These are phyloP conservation scores for Stomorhina lunata DNA, from an alignment of 2,888 invertebrate genomes.

Conservation along the genomic window DNA sequence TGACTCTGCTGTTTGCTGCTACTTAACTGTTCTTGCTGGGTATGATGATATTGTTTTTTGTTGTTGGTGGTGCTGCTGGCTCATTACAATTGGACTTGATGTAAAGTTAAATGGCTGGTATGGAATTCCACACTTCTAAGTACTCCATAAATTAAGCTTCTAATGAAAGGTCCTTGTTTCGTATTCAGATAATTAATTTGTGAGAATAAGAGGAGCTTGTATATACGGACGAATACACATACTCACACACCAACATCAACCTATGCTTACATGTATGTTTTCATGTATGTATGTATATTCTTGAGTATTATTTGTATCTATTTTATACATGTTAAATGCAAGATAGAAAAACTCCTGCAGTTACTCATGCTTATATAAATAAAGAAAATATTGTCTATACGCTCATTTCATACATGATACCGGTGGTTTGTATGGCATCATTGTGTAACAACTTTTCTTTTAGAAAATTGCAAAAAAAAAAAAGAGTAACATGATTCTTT, in stretches of 20 bases:
- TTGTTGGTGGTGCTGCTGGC: background rate
- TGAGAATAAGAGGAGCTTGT: constrained; percentile 30
- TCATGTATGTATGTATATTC: background rate
- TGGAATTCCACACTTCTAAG: constrained; percentile 68
- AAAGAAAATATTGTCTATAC: constrained; percentile 25
- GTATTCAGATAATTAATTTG: constrained; percentile 68
- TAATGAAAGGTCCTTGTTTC: constrained; percentile 69
- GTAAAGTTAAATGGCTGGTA: constrained; percentile 66
- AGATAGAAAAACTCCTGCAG: constrained; percentile 30
- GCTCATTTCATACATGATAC: constrained; percentile 28
- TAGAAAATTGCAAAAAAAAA: constrained; percentile 1
- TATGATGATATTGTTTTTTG: background rate
- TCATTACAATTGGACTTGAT: constrained; percentile 61
- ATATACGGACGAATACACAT: background rate
- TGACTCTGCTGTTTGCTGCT: background rate
- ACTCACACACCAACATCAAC: too few species aligned
- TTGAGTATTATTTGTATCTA: background rate
- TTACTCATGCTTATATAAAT: constrained; percentile 7
- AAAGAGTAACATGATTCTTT: constrained; percentile 4
- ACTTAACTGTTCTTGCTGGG: background rate
- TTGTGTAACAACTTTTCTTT: constrained; percentile 37
- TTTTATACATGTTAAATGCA: constrained; percentile 16
- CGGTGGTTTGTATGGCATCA: constrained; percentile 16
- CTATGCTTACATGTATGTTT: background rate
- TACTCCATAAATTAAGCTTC: constrained; percentile 68